These are phyloP conservation scores for Diloba caeruleocephala DNA, from an alignment of 2,888 invertebrate genomes.

Conservation along the genomic window DNA sequence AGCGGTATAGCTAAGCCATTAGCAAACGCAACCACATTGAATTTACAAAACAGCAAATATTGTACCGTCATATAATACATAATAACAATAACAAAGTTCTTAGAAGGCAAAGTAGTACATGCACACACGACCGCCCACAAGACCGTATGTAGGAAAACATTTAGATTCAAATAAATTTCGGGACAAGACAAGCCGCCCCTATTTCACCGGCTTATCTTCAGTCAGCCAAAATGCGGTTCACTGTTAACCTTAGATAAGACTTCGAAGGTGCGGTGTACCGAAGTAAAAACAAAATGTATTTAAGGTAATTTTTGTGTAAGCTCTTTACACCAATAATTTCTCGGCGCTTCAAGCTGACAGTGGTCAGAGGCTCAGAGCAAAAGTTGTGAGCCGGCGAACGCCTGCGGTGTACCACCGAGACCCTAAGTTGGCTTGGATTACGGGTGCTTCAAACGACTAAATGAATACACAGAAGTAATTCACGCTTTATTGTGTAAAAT, in stretches of 20 bases:
- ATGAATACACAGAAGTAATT: constrained; percentile 53
- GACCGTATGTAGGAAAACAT: constrained; percentile 39
- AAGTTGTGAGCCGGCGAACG: constrained; percentile 67
- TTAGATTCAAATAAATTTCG: constrained; percentile 53
- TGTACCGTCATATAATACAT: constrained; percentile 1
- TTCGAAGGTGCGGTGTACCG: constrained; percentile 31
- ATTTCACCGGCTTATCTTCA: constrained; percentile 56
- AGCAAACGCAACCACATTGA: no score
- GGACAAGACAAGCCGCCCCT: constrained; percentile 43
- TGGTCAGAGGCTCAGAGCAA: constrained; percentile 63
- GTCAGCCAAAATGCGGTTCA: constrained; percentile 50
- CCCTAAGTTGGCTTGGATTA: constrained; percentile 68
- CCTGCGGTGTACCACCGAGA: constrained; percentile 69
- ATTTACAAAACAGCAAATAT: no score
- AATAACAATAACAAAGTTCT: background rate
- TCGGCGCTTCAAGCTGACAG: constrained; percentile 62
- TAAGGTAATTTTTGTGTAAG: constrained; percentile 56
- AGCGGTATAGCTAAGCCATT: no score
- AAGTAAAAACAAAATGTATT: constrained; percentile 53
- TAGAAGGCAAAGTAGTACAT: constrained; percentile 22
- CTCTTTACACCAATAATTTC: constrained; percentile 63
- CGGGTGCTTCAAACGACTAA: constrained; percentile 56
- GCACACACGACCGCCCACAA: constrained; percentile 22
- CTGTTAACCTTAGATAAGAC: constrained; percentile 48
- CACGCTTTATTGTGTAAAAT: constrained; percentile 45